Base-by-base conservation (phyloP, 2,797 vertebrate species). In the Pangasius krempfi region DNA sequence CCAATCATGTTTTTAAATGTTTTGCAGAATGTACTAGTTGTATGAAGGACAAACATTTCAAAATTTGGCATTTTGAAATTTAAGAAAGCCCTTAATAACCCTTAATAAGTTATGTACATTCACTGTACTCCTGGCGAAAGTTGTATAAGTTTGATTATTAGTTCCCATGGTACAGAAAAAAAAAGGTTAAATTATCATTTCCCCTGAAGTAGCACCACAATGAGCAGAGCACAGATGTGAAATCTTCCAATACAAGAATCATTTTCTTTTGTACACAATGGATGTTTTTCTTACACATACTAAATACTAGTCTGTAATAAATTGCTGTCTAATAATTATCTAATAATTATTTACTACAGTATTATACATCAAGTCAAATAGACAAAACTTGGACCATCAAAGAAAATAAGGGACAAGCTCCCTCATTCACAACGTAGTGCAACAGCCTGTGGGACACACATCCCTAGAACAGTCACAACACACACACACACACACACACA, bases 341-440 rank as follows among this genome's bases (percentile, higher is more conserved):
- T 50, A 22, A 30, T 84, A 54, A 54, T 54, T 22, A 84, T 68
- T 68, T 6, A 54, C 18, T 37, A 25, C 62, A 70, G 47, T 64
- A 20, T 54, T 68, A 25, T 4, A 14, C n/a, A 78, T 30, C 27
- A 50, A 9, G 30, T 79, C 27, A 64, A 86, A 86, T 30, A 68
- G 25, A 87, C 54, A 7, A 78, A 80, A 87, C 76, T 87, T 66
- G 58, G 40, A 87, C 56, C 4, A 62, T 22, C 16, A 50, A 62
- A 80, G 75, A 86, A 80, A 80, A 87, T 40, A 80, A 66, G 8
- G 86, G 30, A 80, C 76, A 78, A 62, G 58, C 85, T 86, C 73
- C 70, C 12, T 68, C 86, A 80, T 87, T 87, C 86, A 87, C 80
- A 84, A 84, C 54, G 47, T 84, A 84, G 83, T 52, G 75, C 86